Evolutionary conservation across 2,113 vertebrate genomes (phyloP), one percentile per base, ranked within the genome.

Genomic region (Acanthochromis polyacanthus): DNA sequence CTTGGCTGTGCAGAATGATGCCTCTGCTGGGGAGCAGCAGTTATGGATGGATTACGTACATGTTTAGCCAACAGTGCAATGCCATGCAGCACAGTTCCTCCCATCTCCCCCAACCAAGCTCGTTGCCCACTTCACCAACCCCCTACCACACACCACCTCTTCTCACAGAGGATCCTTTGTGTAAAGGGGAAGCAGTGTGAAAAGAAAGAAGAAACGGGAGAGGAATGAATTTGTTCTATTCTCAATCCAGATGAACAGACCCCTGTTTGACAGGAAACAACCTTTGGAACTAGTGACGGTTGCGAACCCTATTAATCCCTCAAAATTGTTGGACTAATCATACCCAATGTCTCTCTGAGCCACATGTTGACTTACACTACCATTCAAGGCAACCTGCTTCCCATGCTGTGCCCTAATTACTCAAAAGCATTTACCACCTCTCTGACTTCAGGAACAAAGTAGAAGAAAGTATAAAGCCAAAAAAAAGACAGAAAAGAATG

Each of bases 131-230:
- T 16, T 5, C 48, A 17, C 12, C 48, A 43, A 14, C 11, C 14
- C 11, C 40, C 14, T 66, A 60, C 74, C 75, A 75, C 82, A 80
- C 78, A 87, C 72, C 63, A 71, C 67, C 83, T 87, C 70, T 65
- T 82, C 86, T 78, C 80, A 92, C 85, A 92, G 86, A 88, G 86
- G 80, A 75, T 64, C 81, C 81, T 90, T 92, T 92, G 90, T 93
- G 71, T 78, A 71, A 64, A 57, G 67, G 71, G 63, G 63, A 58
- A 81, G 78, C 85, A 76, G 66, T 65, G 65, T 80, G 80, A 91
- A 87, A 87, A 87, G 52, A 64, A 63, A 22, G 58, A 86, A 75
- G 84, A 85, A 87, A 84, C 63, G 58, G 63, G 64, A 83, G 60
- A 62, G 75, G 78, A 67, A 80, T 80, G 71, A 76, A 85, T 92